phyloP scores from a whole-genome alignment of 2,113 vertebrate species.

The Petroica traversi region DNA sequence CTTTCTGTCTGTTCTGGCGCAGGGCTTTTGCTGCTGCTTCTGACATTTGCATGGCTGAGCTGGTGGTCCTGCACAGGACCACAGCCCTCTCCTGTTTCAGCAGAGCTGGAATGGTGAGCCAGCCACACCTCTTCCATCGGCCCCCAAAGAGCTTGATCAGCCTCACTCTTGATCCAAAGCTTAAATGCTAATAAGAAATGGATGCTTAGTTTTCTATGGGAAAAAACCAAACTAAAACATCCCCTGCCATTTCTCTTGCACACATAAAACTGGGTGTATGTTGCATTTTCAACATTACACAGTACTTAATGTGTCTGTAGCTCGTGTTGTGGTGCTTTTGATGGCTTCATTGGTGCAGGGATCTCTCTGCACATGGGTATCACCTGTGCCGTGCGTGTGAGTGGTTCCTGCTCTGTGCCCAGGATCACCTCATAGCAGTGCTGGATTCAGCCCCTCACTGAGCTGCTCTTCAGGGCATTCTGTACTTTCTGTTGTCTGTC shows the following conservation, averaged over 20 bases:
- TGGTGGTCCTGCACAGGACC: neutral
- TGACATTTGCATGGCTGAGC: neutral
- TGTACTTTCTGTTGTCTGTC: neutral
- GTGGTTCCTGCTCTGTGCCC: neutral
- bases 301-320: neutral
- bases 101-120: neutral
- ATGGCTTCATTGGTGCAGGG: neutral
- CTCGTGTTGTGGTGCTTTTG: accelerated
- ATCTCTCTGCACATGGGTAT: neutral
- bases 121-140: accelerated
- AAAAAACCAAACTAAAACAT: neutral
- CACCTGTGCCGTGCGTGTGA: neutral
- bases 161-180: neutral
- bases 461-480: neutral
- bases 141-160: neutral
- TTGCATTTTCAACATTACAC: accelerated
- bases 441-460: neutral
- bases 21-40: neutral
- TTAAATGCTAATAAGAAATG: neutral
- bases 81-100: neutral
- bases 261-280: accelerated
- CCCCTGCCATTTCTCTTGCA: neutral
- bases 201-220: neutral
- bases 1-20: neutral
- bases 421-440: neutral